These are phyloP conservation scores for Nematolebias whitei DNA, from an alignment of 2,113 vertebrate species.

Conservation along the genomic window DNA sequence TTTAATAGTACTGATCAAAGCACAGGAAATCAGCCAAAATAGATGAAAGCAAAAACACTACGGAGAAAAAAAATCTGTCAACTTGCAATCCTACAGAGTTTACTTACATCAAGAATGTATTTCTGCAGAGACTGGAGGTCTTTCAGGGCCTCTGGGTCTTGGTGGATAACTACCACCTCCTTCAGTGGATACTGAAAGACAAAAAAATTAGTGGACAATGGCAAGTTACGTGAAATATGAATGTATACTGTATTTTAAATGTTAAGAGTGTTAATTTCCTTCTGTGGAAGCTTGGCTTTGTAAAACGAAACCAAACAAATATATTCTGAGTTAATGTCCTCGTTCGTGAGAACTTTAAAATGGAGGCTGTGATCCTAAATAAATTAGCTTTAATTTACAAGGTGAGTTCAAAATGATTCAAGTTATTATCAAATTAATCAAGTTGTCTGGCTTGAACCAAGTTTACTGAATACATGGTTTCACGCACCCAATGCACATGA, in stretches of 20 bases:
- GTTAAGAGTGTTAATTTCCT: background rate
- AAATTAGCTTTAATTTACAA: background rate
- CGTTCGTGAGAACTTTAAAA: background rate
- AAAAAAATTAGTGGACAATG: background rate
- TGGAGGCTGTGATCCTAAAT: background rate
- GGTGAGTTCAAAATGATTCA: background rate
- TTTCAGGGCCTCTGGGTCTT: constrained; percentile 88
- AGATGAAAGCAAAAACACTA: background rate
- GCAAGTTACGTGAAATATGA: background rate
- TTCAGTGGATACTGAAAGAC: constrained; percentile 91
- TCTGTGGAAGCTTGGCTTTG: background rate
- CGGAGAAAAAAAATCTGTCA: background rate
- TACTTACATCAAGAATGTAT: constrained; percentile 93
- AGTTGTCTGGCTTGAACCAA: background rate
- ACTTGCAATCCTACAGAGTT: background rate
- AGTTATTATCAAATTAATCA: background rate
- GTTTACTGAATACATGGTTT: background rate
- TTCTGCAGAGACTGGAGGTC: constrained; percentile 91
- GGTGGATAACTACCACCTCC: constrained; percentile 95
- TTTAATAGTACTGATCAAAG: constrained; percentile 15
- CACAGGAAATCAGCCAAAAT: background rate
- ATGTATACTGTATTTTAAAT: background rate
- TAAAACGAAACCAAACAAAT: background rate
- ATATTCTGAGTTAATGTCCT: background rate
- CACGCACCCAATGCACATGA: too few species aligned